Base-by-base conservation (phyloP, 2,888 invertebrate species). In the Pollenia amentaria region DNA sequence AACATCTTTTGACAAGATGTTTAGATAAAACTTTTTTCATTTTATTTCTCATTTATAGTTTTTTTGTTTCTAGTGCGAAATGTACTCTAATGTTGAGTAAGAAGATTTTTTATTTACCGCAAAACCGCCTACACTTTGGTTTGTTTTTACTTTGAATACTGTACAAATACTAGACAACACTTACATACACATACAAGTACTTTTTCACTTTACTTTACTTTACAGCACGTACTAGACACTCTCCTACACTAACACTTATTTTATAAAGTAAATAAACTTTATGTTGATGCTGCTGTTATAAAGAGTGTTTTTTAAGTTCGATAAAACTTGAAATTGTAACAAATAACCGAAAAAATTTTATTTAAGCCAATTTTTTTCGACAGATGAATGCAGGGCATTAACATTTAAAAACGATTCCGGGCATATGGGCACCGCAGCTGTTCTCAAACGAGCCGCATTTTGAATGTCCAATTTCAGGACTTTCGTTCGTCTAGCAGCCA, bases 1-100 rank as follows among this genome's bases (percentile, higher is more conserved):
- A 81, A 75, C 67, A 62, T 55, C 70, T 48, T 65, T 81, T 84
- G 84, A 84, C 67, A 84, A 84, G 87, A 87, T 84, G 77, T 84
- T 87, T 87, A 81, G 84, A 87, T 87, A 84, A 67, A 55, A 46
- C 21, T 76, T 75, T 67, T 78, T 55, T 38, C 60, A 3, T 65
- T 55, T 38, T 51, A 3, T 65, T 67, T 18, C 44, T 69, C 46
- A 46, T 53, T 21, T 12, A 40, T 64, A 18, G n/a, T 75, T 51
- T 72, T 60, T 48, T 16, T 62, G 3, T 60, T 44, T 57, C 11
- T 53, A 70, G 60, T 64, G 62, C 51, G 67, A 60, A 75, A 21
- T 72, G 65, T 46, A 44, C 42, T 75, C 16, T 42, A 77, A 40
- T 72, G 48, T 29, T 55, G 48, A 42, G 55, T 55, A 40, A 75